Evolutionary conservation across 2,113 vertebrate species (phyloP).

Genomic region (Pardalotus punctatus): DNA sequence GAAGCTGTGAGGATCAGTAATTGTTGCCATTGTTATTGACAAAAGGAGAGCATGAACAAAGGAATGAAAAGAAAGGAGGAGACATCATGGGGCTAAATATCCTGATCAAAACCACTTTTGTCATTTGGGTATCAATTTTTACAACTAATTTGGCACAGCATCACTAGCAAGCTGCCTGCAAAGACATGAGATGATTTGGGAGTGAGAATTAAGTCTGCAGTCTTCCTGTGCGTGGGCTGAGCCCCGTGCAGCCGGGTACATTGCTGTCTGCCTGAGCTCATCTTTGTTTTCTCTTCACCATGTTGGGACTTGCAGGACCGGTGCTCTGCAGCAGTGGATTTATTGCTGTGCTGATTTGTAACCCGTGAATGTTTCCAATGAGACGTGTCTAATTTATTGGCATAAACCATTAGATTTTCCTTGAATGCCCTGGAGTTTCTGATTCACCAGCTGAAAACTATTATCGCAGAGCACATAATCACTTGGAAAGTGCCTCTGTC

Average conservation of each 20-base stretch:
- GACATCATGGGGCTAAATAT: neutral
- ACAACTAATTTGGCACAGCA: constrained; percentile 31
- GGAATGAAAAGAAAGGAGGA: neutral
- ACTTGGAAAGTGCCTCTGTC: neutral
- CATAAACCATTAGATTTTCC: neutral
- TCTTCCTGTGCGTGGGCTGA: neutral
- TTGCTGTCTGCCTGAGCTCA: constrained; percentile 1
- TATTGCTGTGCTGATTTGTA: constrained; percentile 13
- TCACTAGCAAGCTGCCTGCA: neutral
- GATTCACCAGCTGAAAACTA: constrained; percentile 35
- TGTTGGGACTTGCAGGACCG: neutral
- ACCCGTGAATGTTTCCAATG: neutral
- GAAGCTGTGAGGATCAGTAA: neutral
- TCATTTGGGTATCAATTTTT: constrained; percentile 39
- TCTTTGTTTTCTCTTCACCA: neutral
- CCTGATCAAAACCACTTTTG: constrained; percentile 11
- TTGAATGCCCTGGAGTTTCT: constrained; percentile 24
- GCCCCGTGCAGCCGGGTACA: neutral
- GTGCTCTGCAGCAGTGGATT: neutral
- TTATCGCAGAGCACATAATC: neutral
- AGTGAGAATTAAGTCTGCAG: constrained; percentile 22
- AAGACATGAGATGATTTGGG: neutral
- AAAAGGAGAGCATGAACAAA: neutral
- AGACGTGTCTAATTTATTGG: constrained; percentile 15
- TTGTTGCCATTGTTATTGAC: constrained; percentile 21